Percentiles rank a stretch among this genome's conserved stretches.
Evolutionary conservation across 2,888 invertebrate genomes (phyloP).

Genomic region (Serrognathus titanus): DNA sequence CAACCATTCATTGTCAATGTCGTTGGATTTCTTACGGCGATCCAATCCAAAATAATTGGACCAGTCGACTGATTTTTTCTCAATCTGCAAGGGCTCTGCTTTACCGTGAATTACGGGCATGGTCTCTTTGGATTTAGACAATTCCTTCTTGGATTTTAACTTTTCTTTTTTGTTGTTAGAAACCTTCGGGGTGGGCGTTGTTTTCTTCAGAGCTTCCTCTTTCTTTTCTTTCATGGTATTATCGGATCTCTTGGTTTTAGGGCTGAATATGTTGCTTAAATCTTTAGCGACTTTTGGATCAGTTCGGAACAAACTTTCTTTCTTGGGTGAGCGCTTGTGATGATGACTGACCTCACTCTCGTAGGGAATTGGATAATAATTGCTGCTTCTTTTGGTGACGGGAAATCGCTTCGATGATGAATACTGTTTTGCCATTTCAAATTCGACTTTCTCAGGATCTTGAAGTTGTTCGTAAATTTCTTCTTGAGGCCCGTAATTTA

Average conservation of each 20-base stretch:
- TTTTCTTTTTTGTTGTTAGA: conserved; percentile 21
- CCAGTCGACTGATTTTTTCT: conserved; percentile 84
- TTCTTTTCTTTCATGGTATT: conserved; percentile 20
- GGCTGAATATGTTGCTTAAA: conserved; percentile 61
- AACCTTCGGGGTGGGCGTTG: conserved; percentile 18
- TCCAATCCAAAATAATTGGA: conserved; percentile 84
- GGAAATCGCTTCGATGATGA: conserved; percentile 58
- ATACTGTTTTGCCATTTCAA: conserved; percentile 9
- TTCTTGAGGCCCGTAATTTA: conserved; percentile 27
- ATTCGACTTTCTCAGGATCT: background rate
- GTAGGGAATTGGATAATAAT: conserved; percentile 25
- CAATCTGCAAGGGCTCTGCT: conserved; percentile 52
- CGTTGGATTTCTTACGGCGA: conserved; percentile 65
- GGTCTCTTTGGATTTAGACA: conserved; percentile 14
- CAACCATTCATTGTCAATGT: conserved; percentile 53
- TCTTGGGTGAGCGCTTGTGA: conserved; percentile 36
- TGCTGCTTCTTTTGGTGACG: conserved; percentile 63
- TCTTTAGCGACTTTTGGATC: conserved; percentile 70
- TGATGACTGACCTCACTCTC: conserved; percentile 27
- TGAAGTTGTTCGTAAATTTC: conserved; percentile 21
- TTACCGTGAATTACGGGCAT: conserved; percentile 36
- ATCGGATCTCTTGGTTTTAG: conserved; percentile 43
- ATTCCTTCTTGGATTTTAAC: conserved; percentile 20
- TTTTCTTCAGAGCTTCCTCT: conserved; percentile 17
- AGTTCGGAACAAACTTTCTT: conserved; percentile 49